A percentile compares a stretch with the other conserved stretches of the same genome.
phyloP scores from a whole-genome alignment of 2,113 vertebrate species.

The Aspidoscelis tigris region DNA sequence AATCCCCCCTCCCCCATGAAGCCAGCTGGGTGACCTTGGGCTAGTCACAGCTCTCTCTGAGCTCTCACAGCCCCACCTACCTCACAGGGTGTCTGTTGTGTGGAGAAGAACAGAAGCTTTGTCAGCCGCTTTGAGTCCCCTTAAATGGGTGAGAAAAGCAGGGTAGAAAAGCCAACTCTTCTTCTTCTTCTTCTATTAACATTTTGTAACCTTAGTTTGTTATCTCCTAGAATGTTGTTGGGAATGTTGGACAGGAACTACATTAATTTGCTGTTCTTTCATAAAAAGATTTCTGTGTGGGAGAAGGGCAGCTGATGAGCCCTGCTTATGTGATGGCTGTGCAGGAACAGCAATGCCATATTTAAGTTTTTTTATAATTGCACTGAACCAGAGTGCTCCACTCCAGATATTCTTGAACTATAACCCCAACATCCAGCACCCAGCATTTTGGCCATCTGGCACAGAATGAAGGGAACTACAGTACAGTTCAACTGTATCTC shows the following conservation, averaged over 20 bases:
- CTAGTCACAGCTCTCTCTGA: no score
- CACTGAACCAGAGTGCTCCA: neutral
- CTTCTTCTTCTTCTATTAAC: no score
- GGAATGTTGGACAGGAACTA: neutral
- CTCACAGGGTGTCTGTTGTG: no score
- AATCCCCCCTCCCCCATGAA: no score
- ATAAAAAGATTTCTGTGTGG: neutral
- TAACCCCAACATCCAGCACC: neutral
- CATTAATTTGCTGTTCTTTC: neutral
- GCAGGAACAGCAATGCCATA: neutral
- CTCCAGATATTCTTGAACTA: neutral
- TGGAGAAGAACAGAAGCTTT: no score
- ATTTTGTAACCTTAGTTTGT: neutral
- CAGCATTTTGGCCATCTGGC: neutral
- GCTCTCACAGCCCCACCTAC: no score
- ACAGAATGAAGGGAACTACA: neutral
- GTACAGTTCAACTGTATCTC: neutral
- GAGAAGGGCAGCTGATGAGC: neutral
- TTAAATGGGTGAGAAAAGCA: no score
- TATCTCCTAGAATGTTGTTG: neutral
- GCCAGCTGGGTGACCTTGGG: no score
- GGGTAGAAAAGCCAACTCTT: no score
- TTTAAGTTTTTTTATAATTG: neutral
- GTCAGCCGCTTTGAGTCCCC: no score
- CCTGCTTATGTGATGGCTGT: constrained; percentile 3